Conservation (phyloP, 2,888 invertebrate genomes). For the Asteroscopus sphinx region DNA sequence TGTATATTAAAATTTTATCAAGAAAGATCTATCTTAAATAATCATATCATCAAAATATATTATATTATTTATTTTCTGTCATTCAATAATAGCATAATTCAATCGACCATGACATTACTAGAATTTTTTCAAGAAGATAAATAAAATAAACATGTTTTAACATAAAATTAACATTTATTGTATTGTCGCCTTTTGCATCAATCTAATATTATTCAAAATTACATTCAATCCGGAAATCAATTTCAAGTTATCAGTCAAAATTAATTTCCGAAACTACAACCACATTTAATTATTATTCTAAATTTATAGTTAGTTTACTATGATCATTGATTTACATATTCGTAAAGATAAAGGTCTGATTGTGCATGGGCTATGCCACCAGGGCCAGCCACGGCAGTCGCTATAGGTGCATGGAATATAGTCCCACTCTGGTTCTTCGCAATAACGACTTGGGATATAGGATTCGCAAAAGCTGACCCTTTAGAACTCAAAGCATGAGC, state of each 20-base stretch:
- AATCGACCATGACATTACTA: slow-evolving; percentile 42
- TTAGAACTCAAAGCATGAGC: slow-evolving; percentile 91
- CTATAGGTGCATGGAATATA: slow-evolving; percentile 91
- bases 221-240: slow-evolving; percentile 70
- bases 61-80: too few relatives aligned
- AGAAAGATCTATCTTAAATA: background rate
- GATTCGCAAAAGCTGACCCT: slow-evolving; percentile 92
- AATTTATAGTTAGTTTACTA: slow-evolving; percentile 41
- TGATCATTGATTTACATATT: slow-evolving; percentile 66
- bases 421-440: slow-evolving; percentile 90
- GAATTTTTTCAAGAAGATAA: slow-evolving; percentile 14
- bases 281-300: slow-evolving; percentile 11
- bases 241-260: slow-evolving; percentile 83
- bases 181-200: slow-evolving; percentile 16
- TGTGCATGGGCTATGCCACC: slow-evolving; percentile 94
- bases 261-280: slow-evolving; percentile 67
- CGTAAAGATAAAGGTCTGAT: slow-evolving; percentile 91
- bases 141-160: slow-evolving; percentile 37
- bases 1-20: background rate
- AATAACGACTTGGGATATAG: slow-evolving; percentile 91
- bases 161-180: slow-evolving; percentile 42
- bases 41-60: too few relatives aligned
- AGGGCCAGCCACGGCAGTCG: slow-evolving; percentile 93
- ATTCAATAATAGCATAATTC: slow-evolving; percentile 3
- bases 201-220: slow-evolving; percentile 24